A percentile compares a stretch with the other conserved stretches of the same genome.
phyloP scores from a whole-genome alignment of 2,888 invertebrate genomes.

The Eulithis testata region DNA sequence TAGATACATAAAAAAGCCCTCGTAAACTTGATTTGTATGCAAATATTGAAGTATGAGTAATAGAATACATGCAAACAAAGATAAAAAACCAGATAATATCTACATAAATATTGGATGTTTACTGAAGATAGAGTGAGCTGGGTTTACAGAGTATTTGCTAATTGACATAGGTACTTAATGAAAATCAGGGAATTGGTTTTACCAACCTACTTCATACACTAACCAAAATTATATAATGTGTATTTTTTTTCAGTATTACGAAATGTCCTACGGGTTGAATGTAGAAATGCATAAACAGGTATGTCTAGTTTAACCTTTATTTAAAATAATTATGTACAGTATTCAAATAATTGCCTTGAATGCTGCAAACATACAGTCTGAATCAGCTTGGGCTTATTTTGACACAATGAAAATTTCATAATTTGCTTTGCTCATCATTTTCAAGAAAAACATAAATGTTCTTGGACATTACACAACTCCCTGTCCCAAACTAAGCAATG shows the following conservation, averaged over 20 bases:
- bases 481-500: too few relatives aligned
- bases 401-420: too few relatives aligned
- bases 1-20: conserved; percentile 42
- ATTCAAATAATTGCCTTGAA: not conserved
- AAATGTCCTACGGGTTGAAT: conserved; percentile 98
- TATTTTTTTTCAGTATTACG: conserved; percentile 92
- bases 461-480: too few relatives aligned
- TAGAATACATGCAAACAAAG: conserved; percentile 46
- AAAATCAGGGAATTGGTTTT: conserved; percentile 29
- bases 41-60: conserved; percentile 44
- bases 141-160: conserved; percentile 34
- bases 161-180: conserved; percentile 25
- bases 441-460: too few relatives aligned
- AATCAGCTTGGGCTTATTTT: not conserved
- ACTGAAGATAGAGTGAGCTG: conserved; percentile 42
- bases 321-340: not conserved
- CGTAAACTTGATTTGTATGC: conserved; percentile 48
- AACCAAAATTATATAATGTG: not conserved
- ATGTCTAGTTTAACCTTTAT: conserved; percentile 50
- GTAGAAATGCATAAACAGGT: conserved; percentile 98
- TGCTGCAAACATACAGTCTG: too few relatives aligned
- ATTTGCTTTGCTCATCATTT: too few relatives aligned
- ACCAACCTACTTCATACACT: conserved; percentile 1
- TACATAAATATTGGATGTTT: conserved; percentile 50
- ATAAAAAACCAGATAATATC: conserved; percentile 47